Evolutionary conservation across 2,888 invertebrate genomes (phyloP).

Genomic region (Escarpia spicata): DNA sequence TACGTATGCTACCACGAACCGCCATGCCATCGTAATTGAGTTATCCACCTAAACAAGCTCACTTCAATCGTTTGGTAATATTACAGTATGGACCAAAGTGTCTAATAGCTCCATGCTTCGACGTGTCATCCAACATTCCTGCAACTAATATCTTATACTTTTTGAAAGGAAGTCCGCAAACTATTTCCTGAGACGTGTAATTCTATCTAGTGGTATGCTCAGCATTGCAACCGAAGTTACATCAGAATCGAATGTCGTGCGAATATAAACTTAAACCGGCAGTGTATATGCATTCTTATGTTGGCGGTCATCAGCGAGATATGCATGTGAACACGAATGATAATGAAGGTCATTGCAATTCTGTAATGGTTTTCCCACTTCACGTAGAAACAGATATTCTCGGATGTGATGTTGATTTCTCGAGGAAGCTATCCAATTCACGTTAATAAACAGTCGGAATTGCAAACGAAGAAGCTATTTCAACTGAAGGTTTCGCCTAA

Average conservation of each 20-base stretch:
- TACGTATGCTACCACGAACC: neutral
- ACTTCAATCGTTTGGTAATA: neutral
- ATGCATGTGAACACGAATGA: neutral
- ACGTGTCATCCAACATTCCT: neutral
- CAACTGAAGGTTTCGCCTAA: neutral
- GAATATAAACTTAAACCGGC: neutral
- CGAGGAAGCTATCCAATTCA: neutral
- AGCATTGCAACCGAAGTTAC: neutral
- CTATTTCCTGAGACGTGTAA: neutral
- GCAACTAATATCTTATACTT: neutral
- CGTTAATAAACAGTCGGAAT: neutral
- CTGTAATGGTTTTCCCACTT: neutral
- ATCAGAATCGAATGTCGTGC: neutral
- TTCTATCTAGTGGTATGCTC: neutral
- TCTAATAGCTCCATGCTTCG: neutral
- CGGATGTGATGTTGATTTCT: neutral
- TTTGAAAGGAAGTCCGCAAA: neutral
- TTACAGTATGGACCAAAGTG: neutral
- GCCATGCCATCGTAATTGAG: neutral
- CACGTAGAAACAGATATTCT: neutral
- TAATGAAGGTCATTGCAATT: neutral
- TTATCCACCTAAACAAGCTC: neutral
- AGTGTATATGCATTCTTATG: neutral
- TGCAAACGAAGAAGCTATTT: neutral
- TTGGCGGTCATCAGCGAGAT: neutral